These are phyloP conservation scores for Takifugu bimaculatus DNA, from an alignment of 2,113 vertebrate species.

Conservation along the genomic window DNA sequence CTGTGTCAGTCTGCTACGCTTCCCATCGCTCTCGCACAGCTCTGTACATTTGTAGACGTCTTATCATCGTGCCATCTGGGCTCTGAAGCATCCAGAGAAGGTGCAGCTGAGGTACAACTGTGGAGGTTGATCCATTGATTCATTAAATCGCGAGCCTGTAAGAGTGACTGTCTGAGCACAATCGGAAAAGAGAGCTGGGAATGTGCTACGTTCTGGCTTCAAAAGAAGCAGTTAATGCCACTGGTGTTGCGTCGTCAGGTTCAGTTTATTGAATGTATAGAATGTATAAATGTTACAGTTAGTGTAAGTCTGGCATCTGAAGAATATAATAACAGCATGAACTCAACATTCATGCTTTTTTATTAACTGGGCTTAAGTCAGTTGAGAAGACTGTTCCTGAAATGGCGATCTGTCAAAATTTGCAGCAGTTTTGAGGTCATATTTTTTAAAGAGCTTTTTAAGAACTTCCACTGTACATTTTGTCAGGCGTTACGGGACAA, in stretches of 20 bases:
- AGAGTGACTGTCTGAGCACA: slow-evolving; percentile 1
- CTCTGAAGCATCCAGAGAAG: slow-evolving; percentile 9
- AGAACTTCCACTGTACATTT: too few species aligned
- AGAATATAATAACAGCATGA: too few species aligned
- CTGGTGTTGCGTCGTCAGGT: not conserved
- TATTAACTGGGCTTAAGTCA: too few species aligned
- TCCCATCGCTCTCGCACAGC: not conserved
- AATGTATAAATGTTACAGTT: not conserved
- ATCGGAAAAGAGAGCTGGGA: not conserved
- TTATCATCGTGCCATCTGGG: slow-evolving; percentile 7
- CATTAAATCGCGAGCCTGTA: slow-evolving; percentile 4
- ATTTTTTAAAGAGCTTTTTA: too few species aligned
- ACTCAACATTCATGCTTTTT: too few species aligned
- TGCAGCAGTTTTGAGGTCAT: too few species aligned
- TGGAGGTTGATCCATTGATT: slow-evolving; percentile 6
- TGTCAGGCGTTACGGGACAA: too few species aligned
- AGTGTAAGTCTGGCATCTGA: too few species aligned
- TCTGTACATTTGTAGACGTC: not conserved
- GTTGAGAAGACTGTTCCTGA: too few species aligned
- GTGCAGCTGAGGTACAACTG: slow-evolving; percentile 6
- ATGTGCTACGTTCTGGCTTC: not conserved
- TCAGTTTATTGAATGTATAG: not conserved
- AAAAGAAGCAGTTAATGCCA: not conserved
- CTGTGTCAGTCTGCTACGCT: slow-evolving; percentile 7
- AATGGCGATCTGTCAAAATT: too few species aligned